Conservation (phyloP, 1,140 invertebrate genomes). For the Drosophila bocki region DNA sequence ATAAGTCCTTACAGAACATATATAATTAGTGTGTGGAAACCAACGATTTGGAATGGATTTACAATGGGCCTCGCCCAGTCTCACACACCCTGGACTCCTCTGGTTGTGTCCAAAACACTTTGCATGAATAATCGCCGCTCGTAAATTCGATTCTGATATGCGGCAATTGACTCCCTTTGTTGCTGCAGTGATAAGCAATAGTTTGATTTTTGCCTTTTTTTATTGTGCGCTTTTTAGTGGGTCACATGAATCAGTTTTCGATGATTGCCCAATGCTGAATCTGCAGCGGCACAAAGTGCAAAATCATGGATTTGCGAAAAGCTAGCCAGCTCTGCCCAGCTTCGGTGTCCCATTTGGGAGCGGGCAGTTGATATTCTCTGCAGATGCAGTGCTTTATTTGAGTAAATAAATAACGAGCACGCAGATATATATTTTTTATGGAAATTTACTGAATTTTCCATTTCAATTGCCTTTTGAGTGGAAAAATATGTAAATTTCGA, state of each 20-base stretch:
- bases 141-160: constrained; percentile 58
- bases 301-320: constrained; percentile 49
- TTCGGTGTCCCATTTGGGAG: constrained; percentile 17
- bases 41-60: constrained; percentile 14
- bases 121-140: constrained; percentile 61
- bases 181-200: constrained; percentile 44
- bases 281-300: constrained; percentile 48
- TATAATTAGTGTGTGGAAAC: not conserved
- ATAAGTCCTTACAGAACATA: not conserved
- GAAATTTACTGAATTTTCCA: constrained; percentile 68
- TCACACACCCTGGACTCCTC: not conserved
- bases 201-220: constrained; percentile 20
- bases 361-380: constrained; percentile 14
- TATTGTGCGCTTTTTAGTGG: constrained; percentile 50
- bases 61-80: constrained; percentile 15
- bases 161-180: constrained; percentile 54
- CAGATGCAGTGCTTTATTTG: constrained; percentile 45
- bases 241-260: constrained; percentile 64
- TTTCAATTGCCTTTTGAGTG: constrained; percentile 78
- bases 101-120: constrained; percentile 49
- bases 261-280: constrained; percentile 51
- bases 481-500: constrained; percentile 78
- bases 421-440: constrained; percentile 41
- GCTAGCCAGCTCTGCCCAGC: not conserved
- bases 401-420: constrained; percentile 74